These are phyloP conservation scores for Dendrolimus punctatus DNA, from an alignment of 1,140 invertebrate genomes.

Conservation along the genomic window DNA sequence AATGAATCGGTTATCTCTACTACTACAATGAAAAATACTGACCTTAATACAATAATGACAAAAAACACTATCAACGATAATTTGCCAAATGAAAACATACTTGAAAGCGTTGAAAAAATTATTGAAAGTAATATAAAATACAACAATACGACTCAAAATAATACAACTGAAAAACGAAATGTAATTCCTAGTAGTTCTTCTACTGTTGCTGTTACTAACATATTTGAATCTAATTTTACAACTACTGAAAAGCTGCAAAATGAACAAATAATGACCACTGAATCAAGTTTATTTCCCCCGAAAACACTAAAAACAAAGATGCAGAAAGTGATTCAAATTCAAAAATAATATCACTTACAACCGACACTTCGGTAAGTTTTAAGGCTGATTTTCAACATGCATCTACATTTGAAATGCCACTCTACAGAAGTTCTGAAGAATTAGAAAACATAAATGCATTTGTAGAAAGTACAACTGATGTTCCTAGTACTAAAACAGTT, in stretches of 20 bases:
- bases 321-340: neutral
- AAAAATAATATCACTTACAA: neutral
- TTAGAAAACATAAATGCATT: constrained; percentile 8
- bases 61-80: neutral
- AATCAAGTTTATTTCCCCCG: too few species aligned
- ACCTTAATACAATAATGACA: too few species aligned
- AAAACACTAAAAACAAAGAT: too few species aligned
- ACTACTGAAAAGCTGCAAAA: too few species aligned
- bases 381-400: constrained; percentile 21
- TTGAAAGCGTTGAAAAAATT: neutral
- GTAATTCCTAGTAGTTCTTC: too few species aligned
- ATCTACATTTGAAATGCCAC: constrained; percentile 31
- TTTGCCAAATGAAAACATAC: neutral
- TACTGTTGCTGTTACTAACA: too few species aligned
- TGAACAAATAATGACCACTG: too few species aligned
- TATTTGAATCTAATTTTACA: too few species aligned
- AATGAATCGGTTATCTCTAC: too few species aligned
- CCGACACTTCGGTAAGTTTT: neutral
- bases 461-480: constrained; percentile 19
- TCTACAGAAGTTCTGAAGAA: constrained; percentile 20
- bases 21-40: too few species aligned
- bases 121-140: neutral
- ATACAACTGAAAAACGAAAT: too few species aligned
- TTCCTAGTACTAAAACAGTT: constrained; percentile 9
- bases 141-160: too few species aligned